Percentiles rank a stretch among this genome's conserved stretches.
phyloP scores from a whole-genome alignment of 2,113 vertebrate genomes.

The Excalfactoria chinensis region DNA sequence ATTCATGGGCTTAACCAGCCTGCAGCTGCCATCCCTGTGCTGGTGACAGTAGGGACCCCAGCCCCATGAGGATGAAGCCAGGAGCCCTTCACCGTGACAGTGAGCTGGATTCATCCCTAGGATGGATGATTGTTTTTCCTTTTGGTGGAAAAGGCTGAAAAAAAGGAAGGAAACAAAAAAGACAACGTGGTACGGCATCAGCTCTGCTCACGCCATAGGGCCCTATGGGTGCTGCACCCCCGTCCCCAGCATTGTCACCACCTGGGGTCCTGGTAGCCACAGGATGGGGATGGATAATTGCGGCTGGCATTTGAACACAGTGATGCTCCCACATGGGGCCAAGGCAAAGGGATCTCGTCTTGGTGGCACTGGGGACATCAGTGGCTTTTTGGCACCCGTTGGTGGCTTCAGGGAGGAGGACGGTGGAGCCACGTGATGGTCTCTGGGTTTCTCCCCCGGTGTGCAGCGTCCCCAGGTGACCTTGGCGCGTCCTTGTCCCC shows the following conservation, averaged over 20 bases:
- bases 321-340: accelerated
- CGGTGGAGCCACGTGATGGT: not conserved
- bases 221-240: not conserved
- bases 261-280: not conserved
- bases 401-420: not conserved
- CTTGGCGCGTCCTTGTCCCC: conserved; percentile 62
- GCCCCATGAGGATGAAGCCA: not conserved
- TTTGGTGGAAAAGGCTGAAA: not conserved
- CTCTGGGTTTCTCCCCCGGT: not conserved
- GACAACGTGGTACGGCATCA: not conserved
- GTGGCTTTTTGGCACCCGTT: not conserved
- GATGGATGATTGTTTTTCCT: not conserved
- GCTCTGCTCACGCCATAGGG: not conserved
- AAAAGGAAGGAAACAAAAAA: not conserved
- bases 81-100: not conserved
- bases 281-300: not conserved
- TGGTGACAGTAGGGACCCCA: not conserved
- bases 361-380: accelerated
- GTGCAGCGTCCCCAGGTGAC: not conserved
- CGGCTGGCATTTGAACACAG: too few relatives aligned
- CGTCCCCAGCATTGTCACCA: not conserved
- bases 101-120: accelerated
- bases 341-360: not conserved
- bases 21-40: accelerated
- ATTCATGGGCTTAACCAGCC: not conserved